These are phyloP conservation scores for Tenrec ecaudatus DNA, from an alignment of 2,113 vertebrate species.

Conservation along the genomic window DNA sequence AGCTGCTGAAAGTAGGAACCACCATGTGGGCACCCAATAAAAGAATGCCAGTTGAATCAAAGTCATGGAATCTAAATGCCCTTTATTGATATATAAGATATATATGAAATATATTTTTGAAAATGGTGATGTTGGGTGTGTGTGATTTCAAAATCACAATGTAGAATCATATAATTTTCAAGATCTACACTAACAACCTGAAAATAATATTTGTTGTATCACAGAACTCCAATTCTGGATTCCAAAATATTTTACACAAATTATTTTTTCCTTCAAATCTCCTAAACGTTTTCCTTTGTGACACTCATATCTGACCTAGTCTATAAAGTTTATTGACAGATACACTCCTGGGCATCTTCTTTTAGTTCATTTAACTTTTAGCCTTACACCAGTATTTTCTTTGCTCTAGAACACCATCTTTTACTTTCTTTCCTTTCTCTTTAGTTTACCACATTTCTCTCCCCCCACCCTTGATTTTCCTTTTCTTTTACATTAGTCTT, in stretches of 20 bases:
- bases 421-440: not conserved
- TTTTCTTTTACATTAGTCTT: not conserved
- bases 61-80: not conserved
- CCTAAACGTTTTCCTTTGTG: not conserved
- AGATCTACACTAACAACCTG: not conserved
- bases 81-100: not conserved
- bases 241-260: not conserved
- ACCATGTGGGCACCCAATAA: not conserved
- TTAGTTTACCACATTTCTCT: not conserved
- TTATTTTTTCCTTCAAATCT: not conserved
- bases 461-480: not conserved
- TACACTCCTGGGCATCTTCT: not conserved
- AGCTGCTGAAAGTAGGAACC: too few relatives aligned
- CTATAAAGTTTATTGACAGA: not conserved
- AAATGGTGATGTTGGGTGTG: not conserved
- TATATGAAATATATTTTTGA: not conserved
- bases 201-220: not conserved
- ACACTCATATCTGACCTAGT: accelerated
- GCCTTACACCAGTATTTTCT: not conserved
- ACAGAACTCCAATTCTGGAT: not conserved
- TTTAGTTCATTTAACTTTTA: not conserved
- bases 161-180: not conserved
- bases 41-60: not conserved
- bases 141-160: constrained; percentile 20
- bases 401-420: not conserved